Conservation (phyloP, 2,888 invertebrate genomes). For the Coecobrya sp. region DNA sequence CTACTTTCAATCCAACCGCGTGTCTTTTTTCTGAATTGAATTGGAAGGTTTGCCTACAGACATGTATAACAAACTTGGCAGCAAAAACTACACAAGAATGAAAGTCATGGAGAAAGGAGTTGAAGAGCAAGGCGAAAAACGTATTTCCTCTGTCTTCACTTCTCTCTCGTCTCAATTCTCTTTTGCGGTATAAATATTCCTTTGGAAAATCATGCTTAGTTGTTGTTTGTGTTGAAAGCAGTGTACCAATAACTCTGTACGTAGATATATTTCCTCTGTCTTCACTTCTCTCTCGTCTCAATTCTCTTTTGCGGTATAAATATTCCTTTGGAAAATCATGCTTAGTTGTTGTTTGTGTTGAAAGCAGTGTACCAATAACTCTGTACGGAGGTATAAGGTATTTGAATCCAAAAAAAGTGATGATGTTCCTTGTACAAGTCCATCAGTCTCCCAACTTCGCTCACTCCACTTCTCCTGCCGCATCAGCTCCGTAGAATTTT, state of each 20-base stretch:
- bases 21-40: constrained; percentile 39
- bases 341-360: constrained; percentile 19
- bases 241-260: background rate
- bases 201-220: constrained; percentile 1
- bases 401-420: constrained; percentile 19
- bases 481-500: constrained; percentile 1
- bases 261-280: constrained; percentile 54
- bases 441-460: constrained; percentile 45
- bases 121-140: constrained; percentile 56
- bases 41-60: constrained; percentile 52
- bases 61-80: constrained; percentile 23
- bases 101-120: constrained; percentile 2
- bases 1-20: constrained; percentile 38
- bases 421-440: constrained; percentile 44
- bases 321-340: constrained; percentile 14
- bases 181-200: constrained; percentile 36
- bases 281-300: constrained; percentile 40
- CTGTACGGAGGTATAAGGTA: background rate
- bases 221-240: background rate
- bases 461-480: background rate
- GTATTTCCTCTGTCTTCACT: constrained; percentile 65
- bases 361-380: background rate
- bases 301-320: constrained; percentile 24
- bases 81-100: constrained; percentile 4
- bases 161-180: constrained; percentile 38